Conservation (phyloP, 2,113 vertebrate species). For the Saccopteryx leptura region DNA sequence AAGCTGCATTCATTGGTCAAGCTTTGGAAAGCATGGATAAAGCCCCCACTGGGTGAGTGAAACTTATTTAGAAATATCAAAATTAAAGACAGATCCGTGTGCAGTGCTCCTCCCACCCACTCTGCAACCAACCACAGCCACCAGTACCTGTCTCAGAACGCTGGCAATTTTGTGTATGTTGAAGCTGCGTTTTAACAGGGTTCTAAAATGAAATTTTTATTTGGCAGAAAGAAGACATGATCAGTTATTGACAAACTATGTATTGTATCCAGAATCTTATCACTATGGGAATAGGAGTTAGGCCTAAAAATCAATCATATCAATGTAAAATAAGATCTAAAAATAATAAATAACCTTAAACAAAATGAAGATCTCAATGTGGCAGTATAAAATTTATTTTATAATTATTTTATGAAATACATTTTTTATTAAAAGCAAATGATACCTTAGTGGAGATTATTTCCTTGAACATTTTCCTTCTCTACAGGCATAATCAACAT, state of each 20-base stretch:
- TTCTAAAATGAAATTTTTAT: slow-evolving; percentile 58
- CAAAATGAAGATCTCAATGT: not conserved
- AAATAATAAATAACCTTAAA: not conserved
- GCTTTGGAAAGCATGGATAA: slow-evolving; percentile 77
- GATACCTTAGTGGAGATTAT: not conserved
- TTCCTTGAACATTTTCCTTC: not conserved
- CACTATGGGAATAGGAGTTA: not conserved
- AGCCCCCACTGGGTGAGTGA: slow-evolving; percentile 68
- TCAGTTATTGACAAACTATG: not conserved
- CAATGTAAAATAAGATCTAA: not conserved
- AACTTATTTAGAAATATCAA: slow-evolving; percentile 46
- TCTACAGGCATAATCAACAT: not conserved
- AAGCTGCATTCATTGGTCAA: slow-evolving; percentile 81
- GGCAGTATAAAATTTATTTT: not conserved
- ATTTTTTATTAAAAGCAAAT: slow-evolving; percentile 60
- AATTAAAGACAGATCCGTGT: not conserved
- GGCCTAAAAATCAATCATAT: slow-evolving; percentile 4
- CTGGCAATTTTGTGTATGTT: slow-evolving; percentile 70
- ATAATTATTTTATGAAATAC: not conserved
- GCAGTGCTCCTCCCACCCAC: not conserved
- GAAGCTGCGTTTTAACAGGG: slow-evolving; percentile 65
- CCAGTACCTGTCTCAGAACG: not conserved
- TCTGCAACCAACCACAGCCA: not conserved
- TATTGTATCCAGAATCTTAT: not conserved
- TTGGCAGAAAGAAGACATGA: slow-evolving; percentile 27